These are phyloP conservation scores for Nothoprocta perdicaria DNA, from an alignment of 2,113 vertebrate genomes.

Conservation along the genomic window DNA sequence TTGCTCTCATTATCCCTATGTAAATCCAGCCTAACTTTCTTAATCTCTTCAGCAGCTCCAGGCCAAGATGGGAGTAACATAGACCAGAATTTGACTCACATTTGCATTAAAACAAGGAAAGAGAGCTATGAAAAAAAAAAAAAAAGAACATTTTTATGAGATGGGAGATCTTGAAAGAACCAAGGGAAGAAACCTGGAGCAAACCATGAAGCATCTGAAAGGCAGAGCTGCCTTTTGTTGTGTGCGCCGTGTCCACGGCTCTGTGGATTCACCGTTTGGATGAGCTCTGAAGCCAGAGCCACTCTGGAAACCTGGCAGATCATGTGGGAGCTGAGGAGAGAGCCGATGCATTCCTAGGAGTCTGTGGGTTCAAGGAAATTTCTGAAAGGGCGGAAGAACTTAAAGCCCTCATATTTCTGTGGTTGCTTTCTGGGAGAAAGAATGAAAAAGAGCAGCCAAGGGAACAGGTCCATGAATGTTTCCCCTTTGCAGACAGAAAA, in stretches of 20 bases:
- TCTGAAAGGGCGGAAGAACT: neutral
- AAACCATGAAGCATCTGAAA: neutral
- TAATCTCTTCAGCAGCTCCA: neutral
- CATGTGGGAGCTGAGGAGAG: neutral
- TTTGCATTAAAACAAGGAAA: neutral
- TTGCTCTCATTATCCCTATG: neutral
- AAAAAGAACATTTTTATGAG: neutral
- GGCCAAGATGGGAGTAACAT: neutral
- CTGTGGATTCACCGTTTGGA: rapidly evolving
- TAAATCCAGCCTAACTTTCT: neutral
- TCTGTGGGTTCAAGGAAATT: neutral
- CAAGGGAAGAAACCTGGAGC: conserved; percentile 2
- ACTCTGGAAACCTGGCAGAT: rapidly evolving
- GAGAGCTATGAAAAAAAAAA: neutral
- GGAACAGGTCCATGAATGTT: rapidly evolving
- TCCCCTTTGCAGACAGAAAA: neutral
- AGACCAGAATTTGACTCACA: conserved; percentile 2
- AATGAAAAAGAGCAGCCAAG: neutral
- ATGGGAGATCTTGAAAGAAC: conserved; percentile 32
- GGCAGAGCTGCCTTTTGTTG: neutral
- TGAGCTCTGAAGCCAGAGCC: rapidly evolving
- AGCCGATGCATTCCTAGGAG: rapidly evolving
- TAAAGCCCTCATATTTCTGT: rapidly evolving
- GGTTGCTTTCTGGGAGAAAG: neutral
- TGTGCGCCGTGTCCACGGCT: neutral